Percentiles rank a stretch among this genome's conserved stretches.
Conservation (phyloP, 2,888 invertebrate genomes). For the Folsomia candida region DNA sequence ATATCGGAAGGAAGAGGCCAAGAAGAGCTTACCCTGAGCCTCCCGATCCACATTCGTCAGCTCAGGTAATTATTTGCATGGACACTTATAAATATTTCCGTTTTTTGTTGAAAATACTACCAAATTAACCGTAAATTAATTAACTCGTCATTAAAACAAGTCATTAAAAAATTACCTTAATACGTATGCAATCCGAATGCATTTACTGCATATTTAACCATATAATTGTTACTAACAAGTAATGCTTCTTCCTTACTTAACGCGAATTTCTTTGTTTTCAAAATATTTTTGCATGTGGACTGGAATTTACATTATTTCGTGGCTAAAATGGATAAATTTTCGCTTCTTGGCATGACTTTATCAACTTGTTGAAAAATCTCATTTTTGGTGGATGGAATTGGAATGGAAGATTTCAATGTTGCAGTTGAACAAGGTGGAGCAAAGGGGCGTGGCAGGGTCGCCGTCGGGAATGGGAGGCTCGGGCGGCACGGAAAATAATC, state of each 20-base stretch:
- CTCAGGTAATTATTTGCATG: slow-evolving; percentile 39
- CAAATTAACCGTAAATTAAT: too few relatives aligned
- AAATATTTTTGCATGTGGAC: neutral
- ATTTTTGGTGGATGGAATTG: too few relatives aligned
- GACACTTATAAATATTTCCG: too few relatives aligned
- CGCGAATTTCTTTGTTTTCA: neutral
- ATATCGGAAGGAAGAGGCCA: slow-evolving; percentile 85
- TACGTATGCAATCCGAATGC: too few relatives aligned
- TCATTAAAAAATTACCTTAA: too few relatives aligned
- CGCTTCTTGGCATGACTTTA: too few relatives aligned
- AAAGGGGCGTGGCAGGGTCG: slow-evolving; percentile 35
- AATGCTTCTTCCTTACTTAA: neutral
- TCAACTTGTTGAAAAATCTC: too few relatives aligned
- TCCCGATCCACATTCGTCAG: slow-evolving; percentile 42
- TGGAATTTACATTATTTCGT: neutral
- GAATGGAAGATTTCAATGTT: slow-evolving; percentile 33
- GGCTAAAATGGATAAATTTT: too few relatives aligned
- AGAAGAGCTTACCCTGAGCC: slow-evolving; percentile 54
- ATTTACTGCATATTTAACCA: too few relatives aligned
- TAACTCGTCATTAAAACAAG: too few relatives aligned
- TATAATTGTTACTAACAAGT: too few relatives aligned
- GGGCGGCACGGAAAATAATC: slow-evolving; percentile 34
- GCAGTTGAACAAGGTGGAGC: slow-evolving; percentile 45
- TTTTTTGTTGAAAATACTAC: too few relatives aligned
- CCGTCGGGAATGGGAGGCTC: slow-evolving; percentile 28